A percentile compares a stretch with the other conserved stretches of the same genome.
Evolutionary conservation across 2,888 invertebrate genomes (phyloP).

Genomic region (Malacosoma neustria): DNA sequence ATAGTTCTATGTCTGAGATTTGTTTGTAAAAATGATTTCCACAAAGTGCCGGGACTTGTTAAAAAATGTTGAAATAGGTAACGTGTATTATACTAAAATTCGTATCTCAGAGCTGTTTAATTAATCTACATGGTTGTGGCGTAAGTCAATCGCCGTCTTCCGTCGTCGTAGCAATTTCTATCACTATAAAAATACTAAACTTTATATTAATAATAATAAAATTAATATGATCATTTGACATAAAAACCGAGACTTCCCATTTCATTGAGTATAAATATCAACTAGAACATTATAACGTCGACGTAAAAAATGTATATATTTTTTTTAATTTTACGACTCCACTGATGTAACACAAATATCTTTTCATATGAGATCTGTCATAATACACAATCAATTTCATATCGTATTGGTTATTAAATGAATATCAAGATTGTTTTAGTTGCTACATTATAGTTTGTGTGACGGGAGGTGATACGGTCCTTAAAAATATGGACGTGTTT

Average conservation of each 20-base stretch:
- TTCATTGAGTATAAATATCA: background rate
- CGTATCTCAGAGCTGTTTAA: too few species aligned
- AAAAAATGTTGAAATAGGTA: too few species aligned
- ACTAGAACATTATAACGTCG: background rate
- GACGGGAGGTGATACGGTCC: background rate
- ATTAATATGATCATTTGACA: too few species aligned
- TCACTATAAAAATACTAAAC: background rate
- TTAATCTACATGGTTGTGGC: too few species aligned
- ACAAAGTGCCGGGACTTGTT: too few species aligned
- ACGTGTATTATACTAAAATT: too few species aligned
- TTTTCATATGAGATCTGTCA: constrained; percentile 31
- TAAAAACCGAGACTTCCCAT: background rate
- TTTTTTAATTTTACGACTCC: background rate
- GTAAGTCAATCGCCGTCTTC: background rate
- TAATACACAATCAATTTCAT: constrained; percentile 30
- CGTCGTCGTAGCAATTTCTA: background rate
- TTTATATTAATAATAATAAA: background rate
- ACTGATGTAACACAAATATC: constrained; percentile 23
- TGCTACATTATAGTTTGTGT: background rate
- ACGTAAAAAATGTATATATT: background rate
- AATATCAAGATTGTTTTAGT: constrained; percentile 22
- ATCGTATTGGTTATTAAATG: constrained; percentile 35
- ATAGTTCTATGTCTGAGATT: too few species aligned
- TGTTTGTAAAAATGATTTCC: too few species aligned
- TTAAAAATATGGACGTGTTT: background rate